Evolutionary conservation across 2,888 invertebrate genomes (phyloP).

Genomic region (Cataglyphis livida): DNA sequence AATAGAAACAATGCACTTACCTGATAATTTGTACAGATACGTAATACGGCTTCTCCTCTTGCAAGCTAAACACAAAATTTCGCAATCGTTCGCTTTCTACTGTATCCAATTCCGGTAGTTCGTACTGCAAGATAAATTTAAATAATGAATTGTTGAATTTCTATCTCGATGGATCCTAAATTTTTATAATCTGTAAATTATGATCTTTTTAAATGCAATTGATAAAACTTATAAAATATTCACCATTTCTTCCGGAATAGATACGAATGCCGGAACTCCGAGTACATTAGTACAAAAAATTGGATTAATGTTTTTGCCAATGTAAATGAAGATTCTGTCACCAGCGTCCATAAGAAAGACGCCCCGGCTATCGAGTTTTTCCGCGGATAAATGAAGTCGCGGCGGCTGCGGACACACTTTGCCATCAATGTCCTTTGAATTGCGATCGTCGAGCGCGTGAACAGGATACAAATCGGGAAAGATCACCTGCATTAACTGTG

Average conservation of each 20-base stretch:
- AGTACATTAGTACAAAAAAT: constrained; percentile 92
- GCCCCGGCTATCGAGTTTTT: constrained; percentile 93
- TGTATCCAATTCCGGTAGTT: constrained; percentile 92
- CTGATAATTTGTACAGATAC: constrained; percentile 93
- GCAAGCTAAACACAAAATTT: constrained; percentile 93
- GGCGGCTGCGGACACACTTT: constrained; percentile 89
- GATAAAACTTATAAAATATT: constrained; percentile 60
- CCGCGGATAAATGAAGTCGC: constrained; percentile 94
- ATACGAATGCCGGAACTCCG: constrained; percentile 91
- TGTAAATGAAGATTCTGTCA: constrained; percentile 92
- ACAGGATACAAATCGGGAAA: constrained; percentile 97
- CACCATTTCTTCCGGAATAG: constrained; percentile 91
- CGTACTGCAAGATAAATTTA: constrained; percentile 86
- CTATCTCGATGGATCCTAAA: not conserved
- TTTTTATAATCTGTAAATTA: not conserved
- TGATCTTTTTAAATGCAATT: not conserved
- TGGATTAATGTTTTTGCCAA: constrained; percentile 92
- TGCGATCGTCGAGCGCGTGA: constrained; percentile 89
- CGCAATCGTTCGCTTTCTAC: constrained; percentile 91
- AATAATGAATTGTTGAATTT: not conserved
- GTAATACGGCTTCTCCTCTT: constrained; percentile 93
- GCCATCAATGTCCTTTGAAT: constrained; percentile 85
- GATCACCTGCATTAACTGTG: constrained; percentile 92
- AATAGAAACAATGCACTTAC: constrained; percentile 86
- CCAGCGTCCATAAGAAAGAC: constrained; percentile 97